Percentiles rank a stretch among this genome's conserved stretches.
phyloP scores from a whole-genome alignment of 2,888 invertebrate species.

The Andrena bicolor region DNA sequence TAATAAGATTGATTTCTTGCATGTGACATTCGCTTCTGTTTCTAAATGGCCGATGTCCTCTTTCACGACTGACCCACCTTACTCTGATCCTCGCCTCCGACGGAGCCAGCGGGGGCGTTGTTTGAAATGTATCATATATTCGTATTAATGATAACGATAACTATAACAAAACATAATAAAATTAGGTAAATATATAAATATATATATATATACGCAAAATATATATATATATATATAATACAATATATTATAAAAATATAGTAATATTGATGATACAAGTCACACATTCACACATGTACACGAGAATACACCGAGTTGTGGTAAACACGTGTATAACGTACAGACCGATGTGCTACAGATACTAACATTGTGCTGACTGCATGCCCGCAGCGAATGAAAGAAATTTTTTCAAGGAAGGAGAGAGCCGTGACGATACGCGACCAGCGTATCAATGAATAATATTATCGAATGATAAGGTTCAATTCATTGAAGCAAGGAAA shows the following conservation, averaged over 20 bases:
- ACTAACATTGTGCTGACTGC: conserved; percentile 80
- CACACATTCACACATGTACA: conserved; percentile 65
- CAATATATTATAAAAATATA: conserved; percentile 77
- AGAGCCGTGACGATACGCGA: conserved; percentile 49
- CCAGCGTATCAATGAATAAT: conserved; percentile 63
- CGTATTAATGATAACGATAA: conserved; percentile 83
- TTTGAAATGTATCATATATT: conserved; percentile 85
- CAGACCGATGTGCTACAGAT: conserved; percentile 78
- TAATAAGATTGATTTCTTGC: conserved; percentile 62
- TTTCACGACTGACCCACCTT: conserved; percentile 70
- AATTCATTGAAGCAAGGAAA: conserved; percentile 68
- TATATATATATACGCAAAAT: conserved; percentile 68
- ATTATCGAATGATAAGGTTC: conserved; percentile 75
- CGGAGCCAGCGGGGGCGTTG: conserved; percentile 82
- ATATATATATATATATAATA: conserved; percentile 73
- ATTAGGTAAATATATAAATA: conserved; percentile 80
- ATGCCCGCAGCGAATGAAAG: conserved; percentile 74
- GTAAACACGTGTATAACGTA: conserved; percentile 69
- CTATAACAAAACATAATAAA: conserved; percentile 83
- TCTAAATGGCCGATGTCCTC: conserved; percentile 66
- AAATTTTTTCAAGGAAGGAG: conserved; percentile 77
- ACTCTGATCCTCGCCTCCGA: conserved; percentile 80
- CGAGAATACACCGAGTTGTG: conserved; percentile 65
- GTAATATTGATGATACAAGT: conserved; percentile 77
- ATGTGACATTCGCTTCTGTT: conserved; percentile 72